Percentiles rank a stretch among this genome's conserved stretches.
These are phyloP conservation scores for Germaria angustata DNA, from an alignment of 2,888 invertebrate species.

Conservation along the genomic window DNA sequence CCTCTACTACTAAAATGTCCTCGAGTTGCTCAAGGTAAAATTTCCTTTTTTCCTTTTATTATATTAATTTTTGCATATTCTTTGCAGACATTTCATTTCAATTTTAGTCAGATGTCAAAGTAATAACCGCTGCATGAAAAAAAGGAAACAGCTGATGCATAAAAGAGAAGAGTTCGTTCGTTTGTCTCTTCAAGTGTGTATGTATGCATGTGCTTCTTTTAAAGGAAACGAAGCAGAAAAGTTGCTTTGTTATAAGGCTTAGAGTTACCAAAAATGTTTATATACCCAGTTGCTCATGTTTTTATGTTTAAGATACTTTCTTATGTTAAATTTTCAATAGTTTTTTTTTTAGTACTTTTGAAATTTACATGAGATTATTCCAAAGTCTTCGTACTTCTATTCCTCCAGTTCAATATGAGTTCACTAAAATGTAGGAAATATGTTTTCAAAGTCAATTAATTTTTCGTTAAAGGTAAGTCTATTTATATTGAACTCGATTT, in stretches of 20 bases:
- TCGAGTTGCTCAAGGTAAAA: neutral
- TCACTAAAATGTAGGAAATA: too few relatives aligned
- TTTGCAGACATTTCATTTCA: neutral
- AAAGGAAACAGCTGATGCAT: conserved; percentile 63
- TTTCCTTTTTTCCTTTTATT: neutral
- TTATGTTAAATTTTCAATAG: too few relatives aligned
- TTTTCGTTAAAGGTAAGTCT: too few relatives aligned
- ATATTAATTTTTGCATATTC: neutral
- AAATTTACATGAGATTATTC: too few relatives aligned
- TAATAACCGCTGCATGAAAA: conserved; percentile 35
- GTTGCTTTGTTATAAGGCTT: conserved; percentile 21
- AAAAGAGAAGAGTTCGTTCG: conserved; percentile 4
- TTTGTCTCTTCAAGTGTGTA: neutral
- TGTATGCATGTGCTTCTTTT: neutral
- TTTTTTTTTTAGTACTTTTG: too few relatives aligned
- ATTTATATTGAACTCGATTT: too few relatives aligned
- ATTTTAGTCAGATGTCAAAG: conserved; percentile 41
- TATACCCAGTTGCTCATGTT: too few relatives aligned
- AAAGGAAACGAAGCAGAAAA: conserved; percentile 56
- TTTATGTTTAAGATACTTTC: too few relatives aligned
- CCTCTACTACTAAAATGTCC: too few relatives aligned
- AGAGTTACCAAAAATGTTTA: conserved; percentile 59
- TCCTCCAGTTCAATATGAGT: too few relatives aligned
- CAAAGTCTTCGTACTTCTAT: too few relatives aligned
- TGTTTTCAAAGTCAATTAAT: too few relatives aligned